Evolutionary conservation across 2,113 vertebrate genomes (phyloP).

Genomic region (Callospermophilus lateralis): DNA sequence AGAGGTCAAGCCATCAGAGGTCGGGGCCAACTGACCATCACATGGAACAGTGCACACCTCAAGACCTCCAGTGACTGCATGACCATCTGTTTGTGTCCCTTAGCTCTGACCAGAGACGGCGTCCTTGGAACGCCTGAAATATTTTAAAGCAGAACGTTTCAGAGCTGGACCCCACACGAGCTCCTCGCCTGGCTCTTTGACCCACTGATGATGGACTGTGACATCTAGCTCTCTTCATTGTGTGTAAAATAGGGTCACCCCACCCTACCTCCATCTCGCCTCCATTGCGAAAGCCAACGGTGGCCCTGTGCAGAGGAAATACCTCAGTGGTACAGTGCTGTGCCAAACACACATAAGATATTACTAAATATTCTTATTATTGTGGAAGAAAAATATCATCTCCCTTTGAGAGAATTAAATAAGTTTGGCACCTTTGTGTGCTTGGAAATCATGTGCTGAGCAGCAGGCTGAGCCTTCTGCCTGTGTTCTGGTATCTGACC

Average conservation of each 20-base stretch:
- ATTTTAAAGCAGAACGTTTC: neutral
- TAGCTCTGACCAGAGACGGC: neutral
- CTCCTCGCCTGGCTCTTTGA: neutral
- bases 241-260: neutral
- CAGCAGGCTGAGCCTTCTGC: neutral
- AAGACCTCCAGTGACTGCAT: neutral
- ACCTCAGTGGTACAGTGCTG: neutral
- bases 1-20: neutral
- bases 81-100: neutral
- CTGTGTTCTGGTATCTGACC: neutral
- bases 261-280: constrained; percentile 36
- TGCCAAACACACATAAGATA: neutral
- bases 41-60: neutral
- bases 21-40: neutral
- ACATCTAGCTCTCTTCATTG: neutral
- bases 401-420: neutral
- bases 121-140: neutral
- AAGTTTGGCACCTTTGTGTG: neutral
- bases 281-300: neutral
- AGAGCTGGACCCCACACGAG: neutral
- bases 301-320: neutral
- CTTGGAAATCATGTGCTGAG: neutral
- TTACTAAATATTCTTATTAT: neutral
- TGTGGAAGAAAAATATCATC: neutral
- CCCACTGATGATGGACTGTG: neutral